Evolutionary conservation across 2,888 invertebrate species (phyloP).

Genomic region (Ecliptopera silaceata): DNA sequence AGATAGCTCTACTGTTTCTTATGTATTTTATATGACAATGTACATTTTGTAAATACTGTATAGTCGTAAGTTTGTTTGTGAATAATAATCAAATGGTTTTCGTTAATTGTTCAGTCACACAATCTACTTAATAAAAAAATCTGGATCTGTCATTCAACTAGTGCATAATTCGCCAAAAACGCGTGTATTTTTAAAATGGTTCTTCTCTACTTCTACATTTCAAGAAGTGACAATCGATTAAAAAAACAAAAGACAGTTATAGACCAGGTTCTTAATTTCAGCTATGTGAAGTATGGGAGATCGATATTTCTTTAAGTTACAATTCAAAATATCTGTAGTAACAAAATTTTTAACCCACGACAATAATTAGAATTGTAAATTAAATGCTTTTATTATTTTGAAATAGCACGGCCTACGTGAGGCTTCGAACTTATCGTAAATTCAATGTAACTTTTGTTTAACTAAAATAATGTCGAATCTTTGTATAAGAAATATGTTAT

Average conservation of each 20-base stretch:
- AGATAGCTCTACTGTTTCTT: too few relatives aligned
- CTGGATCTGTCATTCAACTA: too few relatives aligned
- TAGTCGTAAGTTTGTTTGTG: too few relatives aligned
- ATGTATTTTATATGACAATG: too few relatives aligned
- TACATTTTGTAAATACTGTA: too few relatives aligned
- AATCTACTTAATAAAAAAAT: too few relatives aligned
- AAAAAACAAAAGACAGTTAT: slow-evolving; percentile 12
- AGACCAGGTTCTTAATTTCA: slow-evolving; percentile 4
- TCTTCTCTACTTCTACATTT: neutral
- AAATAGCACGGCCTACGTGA: slow-evolving; percentile 19
- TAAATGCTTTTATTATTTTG: slow-evolving; percentile 43
- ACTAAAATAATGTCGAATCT: slow-evolving; percentile 26
- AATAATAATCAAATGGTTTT: too few relatives aligned
- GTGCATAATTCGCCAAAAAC: too few relatives aligned
- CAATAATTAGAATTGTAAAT: slow-evolving; percentile 74
- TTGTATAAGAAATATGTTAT: slow-evolving; percentile 15
- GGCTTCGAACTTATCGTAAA: slow-evolving; percentile 19
- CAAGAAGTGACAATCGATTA: neutral
- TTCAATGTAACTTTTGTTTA: slow-evolving; percentile 7
- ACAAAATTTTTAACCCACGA: slow-evolving; percentile 62
- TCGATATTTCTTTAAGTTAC: neutral
- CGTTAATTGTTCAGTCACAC: too few relatives aligned
- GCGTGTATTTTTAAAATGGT: too few relatives aligned
- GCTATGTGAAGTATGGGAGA: slow-evolving; percentile 1
- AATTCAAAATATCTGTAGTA: slow-evolving; percentile 19